Conservation (phyloP, 2,888 invertebrate genomes). For the Lobophora halterata region DNA sequence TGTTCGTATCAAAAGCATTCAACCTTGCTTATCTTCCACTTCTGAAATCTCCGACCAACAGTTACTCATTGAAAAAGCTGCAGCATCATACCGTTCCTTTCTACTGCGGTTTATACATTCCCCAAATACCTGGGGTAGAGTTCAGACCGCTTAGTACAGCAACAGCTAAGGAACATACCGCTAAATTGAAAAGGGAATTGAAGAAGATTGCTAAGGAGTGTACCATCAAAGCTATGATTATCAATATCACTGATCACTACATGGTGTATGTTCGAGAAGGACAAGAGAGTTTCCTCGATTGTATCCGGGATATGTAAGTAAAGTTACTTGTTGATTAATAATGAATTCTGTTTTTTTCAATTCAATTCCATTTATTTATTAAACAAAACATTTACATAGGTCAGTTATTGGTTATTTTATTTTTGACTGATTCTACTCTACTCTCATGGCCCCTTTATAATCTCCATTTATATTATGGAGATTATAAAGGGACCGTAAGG, state of each 20-base stretch:
- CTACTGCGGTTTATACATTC: conserved; percentile 64
- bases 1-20: conserved; percentile 54
- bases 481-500: too few species aligned
- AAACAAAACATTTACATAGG: too few species aligned
- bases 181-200: conserved; percentile 48
- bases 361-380: too few species aligned
- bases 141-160: conserved; percentile 52
- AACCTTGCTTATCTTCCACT: conserved; percentile 60
- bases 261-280: conserved; percentile 54
- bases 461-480: too few species aligned
- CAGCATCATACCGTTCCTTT: conserved; percentile 38
- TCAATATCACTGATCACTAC: conserved; percentile 69
- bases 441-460: too few species aligned
- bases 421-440: too few species aligned
- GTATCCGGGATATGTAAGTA: conserved; percentile 67
- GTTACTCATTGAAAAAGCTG: conserved; percentile 39
- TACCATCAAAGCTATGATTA: conserved; percentile 61
- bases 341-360: too few species aligned
- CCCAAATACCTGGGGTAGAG: conserved; percentile 62
- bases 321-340: too few species aligned
- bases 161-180: conserved; percentile 15
- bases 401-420: too few species aligned
- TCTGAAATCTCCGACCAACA: conserved; percentile 47
- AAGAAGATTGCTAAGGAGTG: conserved; percentile 46
- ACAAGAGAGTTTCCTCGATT: conserved; percentile 62